phyloP scores from a whole-genome alignment of 2,113 vertebrate species.

The Myotis davidii region DNA sequence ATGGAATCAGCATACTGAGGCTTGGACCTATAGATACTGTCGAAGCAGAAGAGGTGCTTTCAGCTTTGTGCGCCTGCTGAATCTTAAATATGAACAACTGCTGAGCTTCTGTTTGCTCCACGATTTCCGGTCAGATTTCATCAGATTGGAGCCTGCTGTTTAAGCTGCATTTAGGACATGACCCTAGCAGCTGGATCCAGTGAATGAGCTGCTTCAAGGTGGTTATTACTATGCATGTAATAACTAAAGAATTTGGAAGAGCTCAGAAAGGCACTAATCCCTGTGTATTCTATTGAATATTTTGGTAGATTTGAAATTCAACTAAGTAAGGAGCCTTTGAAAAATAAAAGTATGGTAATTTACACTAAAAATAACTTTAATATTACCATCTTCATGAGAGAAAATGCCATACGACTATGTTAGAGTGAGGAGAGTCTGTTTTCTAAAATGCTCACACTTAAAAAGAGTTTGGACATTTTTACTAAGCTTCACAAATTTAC shows the following conservation, averaged over 20 bases:
- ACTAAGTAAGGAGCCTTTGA: constrained; percentile 47
- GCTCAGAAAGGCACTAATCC: constrained; percentile 62
- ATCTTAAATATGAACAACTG: constrained; percentile 83
- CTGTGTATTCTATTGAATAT: constrained; percentile 64
- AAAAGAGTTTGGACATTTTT: constrained; percentile 5
- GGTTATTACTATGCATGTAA: constrained; percentile 62
- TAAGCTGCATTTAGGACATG: constrained; percentile 69
- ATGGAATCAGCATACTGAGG: constrained; percentile 94
- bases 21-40: constrained; percentile 90
- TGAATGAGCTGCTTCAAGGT: constrained; percentile 78
- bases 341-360: constrained; percentile 74
- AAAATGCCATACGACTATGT: constrained; percentile 58
- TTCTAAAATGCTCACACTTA: constrained; percentile 18
- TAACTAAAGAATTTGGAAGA: constrained; percentile 68
- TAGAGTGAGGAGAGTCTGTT: constrained; percentile 4
- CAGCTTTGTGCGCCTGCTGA: constrained; percentile 81
- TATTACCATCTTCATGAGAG: constrained; percentile 62
- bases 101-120: constrained; percentile 79
- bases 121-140: constrained; percentile 80
- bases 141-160: constrained; percentile 75
- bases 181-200: constrained; percentile 69
- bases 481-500: neutral
- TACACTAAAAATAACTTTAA: constrained; percentile 72
- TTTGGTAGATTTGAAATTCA: constrained; percentile 67
- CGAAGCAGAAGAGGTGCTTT: constrained; percentile 82